These are phyloP conservation scores for Chelonus formosanus DNA, from an alignment of 2,888 invertebrate species.

Conservation along the genomic window DNA sequence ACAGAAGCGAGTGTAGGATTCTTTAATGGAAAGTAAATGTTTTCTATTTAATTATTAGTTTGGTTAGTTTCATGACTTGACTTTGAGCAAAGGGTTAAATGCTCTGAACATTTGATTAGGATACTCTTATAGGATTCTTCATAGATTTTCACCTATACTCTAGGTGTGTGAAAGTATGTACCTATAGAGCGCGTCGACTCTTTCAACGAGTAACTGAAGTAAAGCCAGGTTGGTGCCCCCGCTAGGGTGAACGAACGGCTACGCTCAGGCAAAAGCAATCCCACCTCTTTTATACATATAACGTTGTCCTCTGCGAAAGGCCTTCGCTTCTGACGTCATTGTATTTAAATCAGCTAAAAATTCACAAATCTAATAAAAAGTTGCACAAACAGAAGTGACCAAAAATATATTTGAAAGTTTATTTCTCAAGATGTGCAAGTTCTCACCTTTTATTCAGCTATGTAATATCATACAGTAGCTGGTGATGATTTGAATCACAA, in stretches of 20 bases:
- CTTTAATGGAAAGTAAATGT: no score
- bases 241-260: slow-evolving; percentile 65
- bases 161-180: slow-evolving; percentile 17
- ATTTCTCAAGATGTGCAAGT: no score
- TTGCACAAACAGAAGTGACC: not conserved
- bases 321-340: slow-evolving; percentile 46
- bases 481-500: no score
- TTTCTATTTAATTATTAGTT: no score
- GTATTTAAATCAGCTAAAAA: slow-evolving; percentile 31
- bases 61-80: no score
- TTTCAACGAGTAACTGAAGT: slow-evolving; percentile 62
- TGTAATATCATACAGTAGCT: no score
- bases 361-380: not conserved
- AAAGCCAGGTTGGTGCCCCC: slow-evolving; percentile 66
- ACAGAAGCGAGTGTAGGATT: no score
- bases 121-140: not conserved
- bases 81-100: no score
- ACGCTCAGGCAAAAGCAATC: slow-evolving; percentile 59
- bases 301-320: slow-evolving; percentile 40
- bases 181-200: slow-evolving; percentile 43
- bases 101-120: not conserved
- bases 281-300: slow-evolving; percentile 46
- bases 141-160: slow-evolving; percentile 13
- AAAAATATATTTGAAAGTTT: slow-evolving; percentile 11
- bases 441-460: no score